phyloP scores from a whole-genome alignment of 2,113 vertebrate species.

The cattle (Bos taurus) region ARS-UCD2.0 NC_037334.1:18795001-18795500 shows the following conservation, averaged over 20 bases:
- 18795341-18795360: neutral
- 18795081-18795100: neutral
- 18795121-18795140: rapidly evolving
- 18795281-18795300: neutral
- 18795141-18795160: neutral
- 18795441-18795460: neutral
- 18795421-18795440: neutral
- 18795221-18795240: neutral
- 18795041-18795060: neutral
- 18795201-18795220: neutral
- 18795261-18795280: neutral
- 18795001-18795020: neutral
- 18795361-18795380: neutral
- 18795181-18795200: neutral
- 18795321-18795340: neutral
- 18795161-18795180: neutral
- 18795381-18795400: neutral
- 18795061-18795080: neutral
- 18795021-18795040: too few species aligned
- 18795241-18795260: neutral
- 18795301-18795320: neutral
- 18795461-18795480: neutral
- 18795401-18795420: neutral
- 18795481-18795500: neutral
- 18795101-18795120: neutral